Evolutionary conservation across 2,888 invertebrate genomes (phyloP).

Genomic region (Ichneumon xanthorius): DNA sequence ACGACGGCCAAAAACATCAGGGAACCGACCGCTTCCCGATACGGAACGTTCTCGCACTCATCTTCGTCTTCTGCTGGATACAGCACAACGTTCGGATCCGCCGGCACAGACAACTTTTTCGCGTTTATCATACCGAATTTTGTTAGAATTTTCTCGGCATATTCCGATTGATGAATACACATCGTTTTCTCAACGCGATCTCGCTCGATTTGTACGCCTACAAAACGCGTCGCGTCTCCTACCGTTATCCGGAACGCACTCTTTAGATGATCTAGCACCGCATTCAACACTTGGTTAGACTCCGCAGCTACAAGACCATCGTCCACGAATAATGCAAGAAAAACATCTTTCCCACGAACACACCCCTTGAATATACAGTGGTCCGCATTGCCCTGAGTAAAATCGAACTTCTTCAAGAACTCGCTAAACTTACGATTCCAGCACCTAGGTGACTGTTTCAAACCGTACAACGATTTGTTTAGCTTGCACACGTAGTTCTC

Average conservation of each 20-base stretch:
- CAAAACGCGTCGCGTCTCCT: constrained; percentile 24
- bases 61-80: constrained; percentile 20
- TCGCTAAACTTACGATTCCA: constrained; percentile 64
- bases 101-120: constrained; percentile 54
- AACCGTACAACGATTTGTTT: constrained; percentile 65
- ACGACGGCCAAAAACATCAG: constrained; percentile 45
- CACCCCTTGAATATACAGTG: constrained; percentile 55
- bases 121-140: constrained; percentile 63
- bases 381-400: constrained; percentile 47
- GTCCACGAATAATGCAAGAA: constrained; percentile 60
- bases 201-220: constrained; percentile 15
- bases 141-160: constrained; percentile 49
- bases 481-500: constrained; percentile 49
- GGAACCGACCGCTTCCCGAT: constrained; percentile 48
- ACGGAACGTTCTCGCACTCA: constrained; percentile 41
- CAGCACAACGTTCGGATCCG: constrained; percentile 54
- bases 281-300: constrained; percentile 54
- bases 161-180: constrained; percentile 57
- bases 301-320: constrained; percentile 61
- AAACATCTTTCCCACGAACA: constrained; percentile 24
- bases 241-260: constrained; percentile 47
- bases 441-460: constrained; percentile 67
- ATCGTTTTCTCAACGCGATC: constrained; percentile 32
- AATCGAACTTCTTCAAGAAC: constrained; percentile 57
- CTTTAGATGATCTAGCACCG: constrained; percentile 31